Percentiles rank a stretch among this genome's conserved stretches.
phyloP scores from a whole-genome alignment of 1,140 invertebrate genomes.

The Sarcophaga bullata region DNA sequence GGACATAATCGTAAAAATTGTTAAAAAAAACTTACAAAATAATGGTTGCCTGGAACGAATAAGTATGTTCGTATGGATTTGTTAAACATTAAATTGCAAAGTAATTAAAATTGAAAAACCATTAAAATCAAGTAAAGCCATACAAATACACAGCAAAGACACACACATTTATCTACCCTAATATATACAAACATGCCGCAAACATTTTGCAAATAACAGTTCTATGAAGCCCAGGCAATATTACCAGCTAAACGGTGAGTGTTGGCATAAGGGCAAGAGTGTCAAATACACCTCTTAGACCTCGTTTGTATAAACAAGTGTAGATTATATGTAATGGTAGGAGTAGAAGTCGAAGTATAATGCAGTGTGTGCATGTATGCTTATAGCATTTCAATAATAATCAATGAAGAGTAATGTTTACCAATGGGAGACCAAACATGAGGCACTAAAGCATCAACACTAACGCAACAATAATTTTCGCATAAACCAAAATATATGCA shows the following conservation, averaged over 20 bases:
- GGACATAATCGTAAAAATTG: too few relatives aligned
- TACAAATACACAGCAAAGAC: too few relatives aligned
- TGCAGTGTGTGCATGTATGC: background rate
- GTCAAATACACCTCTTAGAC: background rate
- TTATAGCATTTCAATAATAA: conserved; percentile 32
- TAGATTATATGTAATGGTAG: background rate
- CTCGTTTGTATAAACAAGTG: background rate
- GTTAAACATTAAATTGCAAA: background rate
- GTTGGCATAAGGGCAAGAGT: background rate
- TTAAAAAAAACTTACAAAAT: too few relatives aligned
- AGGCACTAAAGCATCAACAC: conserved; percentile 31
- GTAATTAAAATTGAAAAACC: conserved; percentile 40
- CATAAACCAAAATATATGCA: conserved; percentile 30
- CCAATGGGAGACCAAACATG: conserved; percentile 26
- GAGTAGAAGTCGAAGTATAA: background rate
- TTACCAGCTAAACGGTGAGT: background rate
- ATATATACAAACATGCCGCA: background rate
- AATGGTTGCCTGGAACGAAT: too few relatives aligned
- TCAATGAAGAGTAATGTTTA: conserved; percentile 34
- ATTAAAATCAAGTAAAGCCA: conserved; percentile 29
- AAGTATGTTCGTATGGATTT: background rate
- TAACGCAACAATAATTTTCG: conserved; percentile 32
- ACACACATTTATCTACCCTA: background rate
- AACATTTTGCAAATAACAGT: background rate
- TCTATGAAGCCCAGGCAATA: background rate